phyloP scores from a whole-genome alignment of 2,888 invertebrate genomes.

The Phlogophora meticulosa region DNA sequence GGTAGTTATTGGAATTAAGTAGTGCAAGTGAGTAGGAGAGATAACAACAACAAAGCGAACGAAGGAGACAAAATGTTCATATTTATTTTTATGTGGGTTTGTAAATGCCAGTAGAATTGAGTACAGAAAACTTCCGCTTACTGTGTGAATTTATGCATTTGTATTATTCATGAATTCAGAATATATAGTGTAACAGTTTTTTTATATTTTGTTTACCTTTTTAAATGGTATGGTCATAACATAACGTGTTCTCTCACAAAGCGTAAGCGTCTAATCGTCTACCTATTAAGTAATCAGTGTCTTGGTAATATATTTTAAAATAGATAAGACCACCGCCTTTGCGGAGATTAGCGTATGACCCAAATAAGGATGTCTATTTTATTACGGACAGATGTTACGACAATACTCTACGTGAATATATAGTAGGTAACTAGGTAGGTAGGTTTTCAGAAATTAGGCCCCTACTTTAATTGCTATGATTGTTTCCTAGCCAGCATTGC shows the following conservation, averaged over 20 bases:
- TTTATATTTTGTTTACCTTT: conserved; percentile 17
- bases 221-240: conserved; percentile 6
- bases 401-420: conserved; percentile 1
- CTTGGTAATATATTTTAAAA: not conserved
- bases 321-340: conserved; percentile 11
- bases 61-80: conserved; percentile 38
- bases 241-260: not conserved
- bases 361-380: conserved; percentile 13
- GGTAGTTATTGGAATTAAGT: conserved; percentile 25
- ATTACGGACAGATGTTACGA: conserved; percentile 19
- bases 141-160: conserved; percentile 5
- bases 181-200: conserved; percentile 1
- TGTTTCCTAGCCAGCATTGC: not conserved
- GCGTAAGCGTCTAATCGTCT: not conserved
- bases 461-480: not conserved
- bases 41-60: conserved; percentile 54
- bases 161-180: conserved; percentile 26
- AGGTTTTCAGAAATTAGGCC: not conserved
- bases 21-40: conserved; percentile 49
- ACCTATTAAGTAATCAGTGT: not conserved
- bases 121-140: conserved; percentile 32
- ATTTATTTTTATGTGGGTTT: conserved; percentile 29
- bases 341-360: conserved; percentile 5
- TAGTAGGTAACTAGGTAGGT: not conserved
- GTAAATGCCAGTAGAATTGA: conserved; percentile 21